Conservation (phyloP, 92 coral and sea anemone species). For the Diadumene lineata region DNA sequence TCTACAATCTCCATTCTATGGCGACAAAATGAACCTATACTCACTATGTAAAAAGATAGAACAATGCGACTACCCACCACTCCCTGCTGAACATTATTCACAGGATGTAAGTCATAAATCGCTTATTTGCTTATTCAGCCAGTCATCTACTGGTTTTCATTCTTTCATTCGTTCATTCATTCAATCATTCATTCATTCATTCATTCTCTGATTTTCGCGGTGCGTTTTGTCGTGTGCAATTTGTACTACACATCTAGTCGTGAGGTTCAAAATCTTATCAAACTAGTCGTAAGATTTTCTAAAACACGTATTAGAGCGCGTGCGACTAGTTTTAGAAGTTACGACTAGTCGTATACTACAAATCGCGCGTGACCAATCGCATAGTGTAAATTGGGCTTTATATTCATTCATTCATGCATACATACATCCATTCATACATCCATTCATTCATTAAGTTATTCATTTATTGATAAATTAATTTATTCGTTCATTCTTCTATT, state of each 20-base stretch:
- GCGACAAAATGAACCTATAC: conserved; percentile 94
- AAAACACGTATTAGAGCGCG: no score
- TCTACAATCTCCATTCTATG: conserved; percentile 96
- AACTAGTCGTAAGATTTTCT: no score
- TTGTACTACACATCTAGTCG: no score
- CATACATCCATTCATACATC: not conserved
- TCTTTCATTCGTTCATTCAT: not conserved
- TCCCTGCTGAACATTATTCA: conserved; percentile 92
- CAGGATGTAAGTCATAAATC: conserved; percentile 55
- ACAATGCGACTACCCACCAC: conserved; percentile 95
- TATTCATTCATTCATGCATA: not conserved
- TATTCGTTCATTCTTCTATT: no score
- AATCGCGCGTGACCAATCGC: no score
- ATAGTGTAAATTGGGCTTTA: no score
- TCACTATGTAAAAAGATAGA: conserved; percentile 97
- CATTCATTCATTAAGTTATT: not conserved
- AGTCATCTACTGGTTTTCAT: not conserved
- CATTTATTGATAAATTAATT: not conserved
- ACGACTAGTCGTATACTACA: no score
- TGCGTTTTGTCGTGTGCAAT: no score
- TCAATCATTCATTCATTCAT: not conserved
- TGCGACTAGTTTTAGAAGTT: no score
- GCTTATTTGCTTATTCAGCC: not conserved
- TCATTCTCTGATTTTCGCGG: not conserved
- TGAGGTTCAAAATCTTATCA: no score